Percentiles rank a stretch among this genome's conserved stretches.
Conservation (phyloP, 2,113 vertebrate species). For the Sinocyclocheilus maitianheensis region DNA sequence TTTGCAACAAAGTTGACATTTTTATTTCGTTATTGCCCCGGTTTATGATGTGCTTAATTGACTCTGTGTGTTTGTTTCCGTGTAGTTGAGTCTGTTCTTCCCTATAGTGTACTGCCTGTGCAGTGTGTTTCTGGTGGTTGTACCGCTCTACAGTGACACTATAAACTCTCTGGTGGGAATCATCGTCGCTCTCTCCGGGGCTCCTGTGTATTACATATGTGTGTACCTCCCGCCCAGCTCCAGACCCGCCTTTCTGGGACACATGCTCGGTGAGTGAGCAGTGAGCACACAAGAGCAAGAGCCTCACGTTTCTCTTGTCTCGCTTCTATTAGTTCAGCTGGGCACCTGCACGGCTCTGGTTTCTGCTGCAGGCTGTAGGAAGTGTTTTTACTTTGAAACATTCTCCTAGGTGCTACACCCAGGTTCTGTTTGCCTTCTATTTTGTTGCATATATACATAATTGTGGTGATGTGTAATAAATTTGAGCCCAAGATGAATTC, state of each 20-base stretch:
- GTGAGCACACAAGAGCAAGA: not conserved
- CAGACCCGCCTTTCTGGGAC: conserved; percentile 72
- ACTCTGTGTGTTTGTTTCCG: conserved; percentile 52
- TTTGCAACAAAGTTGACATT: not conserved
- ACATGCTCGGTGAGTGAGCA: conserved; percentile 68
- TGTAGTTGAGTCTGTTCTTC: conserved; percentile 79
- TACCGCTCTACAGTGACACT: conserved; percentile 81
- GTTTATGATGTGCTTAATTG: not conserved
- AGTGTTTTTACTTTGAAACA: not conserved
- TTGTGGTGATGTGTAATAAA: not conserved
- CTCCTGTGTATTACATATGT: conserved; percentile 77
- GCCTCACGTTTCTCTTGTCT: not conserved
- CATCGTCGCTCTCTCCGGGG: conserved; percentile 76
- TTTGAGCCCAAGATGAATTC: not conserved
- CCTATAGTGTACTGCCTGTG: conserved; percentile 80
- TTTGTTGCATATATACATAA: not conserved
- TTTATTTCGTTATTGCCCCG: not conserved
- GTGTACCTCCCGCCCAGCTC: conserved; percentile 72
- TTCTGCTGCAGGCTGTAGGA: not conserved
- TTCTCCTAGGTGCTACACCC: not conserved
- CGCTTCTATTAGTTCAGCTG: not conserved
- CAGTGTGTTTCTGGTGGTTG: conserved; percentile 78
- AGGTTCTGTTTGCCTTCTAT: conserved; percentile 3
- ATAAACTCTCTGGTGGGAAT: conserved; percentile 81
- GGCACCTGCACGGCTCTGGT: not conserved